phyloP scores from a whole-genome alignment of 2,888 invertebrate genomes.

The Yponomeuta evonymella region DNA sequence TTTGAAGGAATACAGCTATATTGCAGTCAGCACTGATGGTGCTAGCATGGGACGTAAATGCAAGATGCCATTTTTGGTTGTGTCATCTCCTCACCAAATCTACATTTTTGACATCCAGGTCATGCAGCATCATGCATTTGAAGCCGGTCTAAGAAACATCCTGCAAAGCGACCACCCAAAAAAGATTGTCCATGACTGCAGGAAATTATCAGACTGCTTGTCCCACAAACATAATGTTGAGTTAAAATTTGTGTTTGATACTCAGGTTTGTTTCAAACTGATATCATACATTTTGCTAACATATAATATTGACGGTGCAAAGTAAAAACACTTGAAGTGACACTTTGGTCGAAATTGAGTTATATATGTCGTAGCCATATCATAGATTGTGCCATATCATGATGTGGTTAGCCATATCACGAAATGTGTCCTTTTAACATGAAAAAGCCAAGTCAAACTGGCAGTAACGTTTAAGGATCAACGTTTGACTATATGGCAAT shows the following conservation, averaged over 20 bases:
- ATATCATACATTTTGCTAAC: not conserved
- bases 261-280: slow-evolving; percentile 51
- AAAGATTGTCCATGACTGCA: slow-evolving; percentile 78
- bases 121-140: slow-evolving; percentile 67
- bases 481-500: no score
- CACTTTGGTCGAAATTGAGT: no score
- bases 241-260: slow-evolving; percentile 77
- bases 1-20: slow-evolving; percentile 47
- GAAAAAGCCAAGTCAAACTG: no score
- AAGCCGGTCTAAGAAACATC: slow-evolving; percentile 64
- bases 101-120: slow-evolving; percentile 71
- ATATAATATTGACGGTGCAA: not conserved
- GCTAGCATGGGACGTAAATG: slow-evolving; percentile 69
- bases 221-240: slow-evolving; percentile 75
- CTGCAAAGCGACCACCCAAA: slow-evolving; percentile 61
- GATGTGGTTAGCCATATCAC: no score
- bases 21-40: slow-evolving; percentile 63
- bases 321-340: no score
- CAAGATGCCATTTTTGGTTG: slow-evolving; percentile 63
- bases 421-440: no score
- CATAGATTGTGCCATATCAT: no score
- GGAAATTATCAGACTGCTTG: slow-evolving; percentile 75
- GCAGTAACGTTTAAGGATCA: no score
- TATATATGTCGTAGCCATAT: no score
- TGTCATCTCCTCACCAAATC: slow-evolving; percentile 62